Percentiles rank a stretch among this genome's conserved stretches.
phyloP scores from a whole-genome alignment of 2,113 vertebrate genomes.

The Bufo gargarizans region DNA sequence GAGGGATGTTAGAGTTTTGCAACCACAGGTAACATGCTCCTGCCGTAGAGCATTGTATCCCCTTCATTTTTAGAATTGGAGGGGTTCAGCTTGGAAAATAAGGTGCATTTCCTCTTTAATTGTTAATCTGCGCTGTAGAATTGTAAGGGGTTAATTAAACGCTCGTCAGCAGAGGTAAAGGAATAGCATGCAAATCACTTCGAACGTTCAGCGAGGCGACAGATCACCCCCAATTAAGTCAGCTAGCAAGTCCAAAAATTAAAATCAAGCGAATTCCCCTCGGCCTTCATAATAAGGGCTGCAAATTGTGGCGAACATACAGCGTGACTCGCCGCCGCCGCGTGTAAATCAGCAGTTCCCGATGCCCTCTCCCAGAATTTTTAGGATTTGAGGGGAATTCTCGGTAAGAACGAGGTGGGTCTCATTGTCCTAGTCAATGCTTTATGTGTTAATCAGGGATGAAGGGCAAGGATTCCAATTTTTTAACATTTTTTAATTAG shows the following conservation, averaged over 20 bases:
- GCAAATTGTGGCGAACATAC: slow-evolving; percentile 22
- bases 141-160: not conserved
- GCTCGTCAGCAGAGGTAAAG: not conserved
- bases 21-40: not conserved
- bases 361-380: slow-evolving; percentile 29
- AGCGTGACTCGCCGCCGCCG: not conserved
- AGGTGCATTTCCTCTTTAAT: not conserved
- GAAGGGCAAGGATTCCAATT: slow-evolving; percentile 2
- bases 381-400: slow-evolving; percentile 17
- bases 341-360: not conserved
- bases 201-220: not conserved
- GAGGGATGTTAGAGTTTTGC: too few relatives aligned
- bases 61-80: not conserved
- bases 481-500: not conserved
- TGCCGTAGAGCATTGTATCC: not conserved
- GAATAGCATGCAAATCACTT: slow-evolving; percentile 4
- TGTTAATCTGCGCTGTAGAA: not conserved
- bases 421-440: not conserved
- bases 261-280: slow-evolving; percentile 4
- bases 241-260: slow-evolving; percentile 1
- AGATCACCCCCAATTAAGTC: slow-evolving; percentile 9
- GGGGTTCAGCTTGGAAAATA: not conserved
- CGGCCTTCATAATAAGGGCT: not conserved
- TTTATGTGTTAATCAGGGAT: slow-evolving; percentile 7
- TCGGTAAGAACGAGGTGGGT: not conserved